Percentiles rank a stretch among this genome's conserved stretches.
Evolutionary conservation across 1,140 invertebrate genomes (phyloP).

Genomic region (Calephelis virginiensis): DNA sequence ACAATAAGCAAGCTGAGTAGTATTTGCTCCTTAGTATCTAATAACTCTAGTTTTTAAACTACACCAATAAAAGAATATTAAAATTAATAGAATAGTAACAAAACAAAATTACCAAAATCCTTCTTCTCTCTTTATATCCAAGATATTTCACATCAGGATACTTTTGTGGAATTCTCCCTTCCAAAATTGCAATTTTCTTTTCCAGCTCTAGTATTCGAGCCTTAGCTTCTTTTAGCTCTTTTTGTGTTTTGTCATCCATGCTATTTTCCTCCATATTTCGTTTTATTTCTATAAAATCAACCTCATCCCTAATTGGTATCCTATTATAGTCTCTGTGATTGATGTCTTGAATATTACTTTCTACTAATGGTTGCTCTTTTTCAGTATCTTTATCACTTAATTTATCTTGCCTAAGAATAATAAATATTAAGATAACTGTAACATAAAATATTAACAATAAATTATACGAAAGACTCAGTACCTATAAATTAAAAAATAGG

Average conservation of each 20-base stretch:
- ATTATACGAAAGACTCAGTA: background rate
- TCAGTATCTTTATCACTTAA: slow-evolving; percentile 37
- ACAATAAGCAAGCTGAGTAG: too few species aligned
- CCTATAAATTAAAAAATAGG: background rate
- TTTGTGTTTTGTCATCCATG: slow-evolving; percentile 61
- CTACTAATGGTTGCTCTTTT: slow-evolving; percentile 42
- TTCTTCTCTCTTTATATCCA: slow-evolving; percentile 93
- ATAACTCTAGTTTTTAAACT: too few species aligned
- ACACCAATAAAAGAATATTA: too few species aligned
- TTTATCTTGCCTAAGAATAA: slow-evolving; percentile 55
- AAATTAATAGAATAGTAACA: too few species aligned
- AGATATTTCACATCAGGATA: slow-evolving; percentile 95
- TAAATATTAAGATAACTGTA: slow-evolving; percentile 61
- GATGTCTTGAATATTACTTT: slow-evolving; percentile 44
- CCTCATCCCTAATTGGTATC: slow-evolving; percentile 48
- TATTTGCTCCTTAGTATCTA: too few species aligned
- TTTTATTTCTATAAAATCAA: slow-evolving; percentile 37
- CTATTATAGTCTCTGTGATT: slow-evolving; percentile 47
- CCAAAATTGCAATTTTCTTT: slow-evolving; percentile 84
- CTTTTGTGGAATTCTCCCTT: slow-evolving; percentile 86
- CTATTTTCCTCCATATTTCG: slow-evolving; percentile 38
- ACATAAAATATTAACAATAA: slow-evolving; percentile 31
- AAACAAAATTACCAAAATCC: slow-evolving; percentile 87
- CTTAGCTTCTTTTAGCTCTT: slow-evolving; percentile 80
- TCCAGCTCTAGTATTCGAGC: slow-evolving; percentile 84